Percentiles rank a stretch among this genome's conserved stretches.
These are phyloP conservation scores for Argyra leucocephala DNA, from an alignment of 2,888 invertebrate genomes.

Conservation along the genomic window DNA sequence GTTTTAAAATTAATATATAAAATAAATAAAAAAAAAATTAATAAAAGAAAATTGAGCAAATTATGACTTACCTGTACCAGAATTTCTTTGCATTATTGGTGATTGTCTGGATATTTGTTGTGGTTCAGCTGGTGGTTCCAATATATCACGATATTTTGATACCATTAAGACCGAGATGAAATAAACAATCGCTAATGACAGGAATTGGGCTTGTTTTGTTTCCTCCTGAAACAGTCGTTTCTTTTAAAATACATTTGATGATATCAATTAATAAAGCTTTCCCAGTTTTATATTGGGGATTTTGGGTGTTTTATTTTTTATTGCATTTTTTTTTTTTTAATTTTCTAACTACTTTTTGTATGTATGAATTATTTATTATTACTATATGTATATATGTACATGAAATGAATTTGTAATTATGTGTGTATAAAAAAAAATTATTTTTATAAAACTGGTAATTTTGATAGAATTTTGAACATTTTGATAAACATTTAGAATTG, in stretches of 20 bases:
- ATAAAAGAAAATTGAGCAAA: not conserved
- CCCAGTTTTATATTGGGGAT: conserved; percentile 20
- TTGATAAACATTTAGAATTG: too few species aligned
- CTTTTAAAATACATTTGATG: conserved; percentile 19
- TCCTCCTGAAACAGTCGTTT: conserved; percentile 71
- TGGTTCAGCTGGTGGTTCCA: conserved; percentile 81
- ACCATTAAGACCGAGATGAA: conserved; percentile 99
- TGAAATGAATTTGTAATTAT: too few species aligned
- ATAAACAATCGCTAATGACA: conserved; percentile 97
- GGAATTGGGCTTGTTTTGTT: conserved; percentile 98
- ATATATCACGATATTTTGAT: conserved; percentile 96
- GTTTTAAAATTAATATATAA: not conserved
- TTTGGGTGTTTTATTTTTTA: not conserved
- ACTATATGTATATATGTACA: too few species aligned
- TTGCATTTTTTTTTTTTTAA: not conserved
- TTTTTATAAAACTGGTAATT: too few species aligned
- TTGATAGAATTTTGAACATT: too few species aligned
- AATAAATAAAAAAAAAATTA: not conserved
- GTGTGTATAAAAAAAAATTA: too few species aligned
- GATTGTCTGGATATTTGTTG: conserved; percentile 52
- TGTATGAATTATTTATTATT: too few species aligned
- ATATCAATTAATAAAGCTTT: conserved; percentile 19
- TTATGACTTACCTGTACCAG: conserved; percentile 39
- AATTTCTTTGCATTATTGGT: conserved; percentile 47
- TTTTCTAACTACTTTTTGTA: not conserved